Percentiles rank a stretch among this genome's conserved stretches.
Conservation (phyloP, 1,140 invertebrate genomes). For the Plectus sambesii region DNA sequence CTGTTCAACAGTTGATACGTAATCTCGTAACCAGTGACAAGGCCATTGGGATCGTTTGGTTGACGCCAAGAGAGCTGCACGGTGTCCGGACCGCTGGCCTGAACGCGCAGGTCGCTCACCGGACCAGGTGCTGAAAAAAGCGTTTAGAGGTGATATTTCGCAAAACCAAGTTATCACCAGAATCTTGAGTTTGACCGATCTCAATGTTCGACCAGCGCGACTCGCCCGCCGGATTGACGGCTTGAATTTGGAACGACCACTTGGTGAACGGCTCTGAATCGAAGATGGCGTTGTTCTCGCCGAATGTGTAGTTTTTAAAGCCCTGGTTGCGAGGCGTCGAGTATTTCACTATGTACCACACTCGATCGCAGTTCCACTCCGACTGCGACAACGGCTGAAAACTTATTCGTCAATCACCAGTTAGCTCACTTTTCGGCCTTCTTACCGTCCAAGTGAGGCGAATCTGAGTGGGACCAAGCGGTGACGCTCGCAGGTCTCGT, state of each 20-base stretch:
- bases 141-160: neutral
- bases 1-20: slow-evolving; percentile 42
- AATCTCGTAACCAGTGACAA: slow-evolving; percentile 40
- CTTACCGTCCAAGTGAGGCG: slow-evolving; percentile 32
- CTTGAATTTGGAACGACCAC: slow-evolving; percentile 44
- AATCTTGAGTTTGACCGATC: slow-evolving; percentile 32
- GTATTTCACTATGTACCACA: slow-evolving; percentile 46
- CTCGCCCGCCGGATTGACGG: slow-evolving; percentile 41
- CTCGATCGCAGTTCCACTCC: slow-evolving; percentile 44
- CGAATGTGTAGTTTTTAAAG: slow-evolving; percentile 36
- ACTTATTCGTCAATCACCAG: neutral
- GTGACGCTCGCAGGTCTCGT: slow-evolving; percentile 32
- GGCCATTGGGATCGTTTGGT: slow-evolving; percentile 41
- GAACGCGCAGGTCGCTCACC: slow-evolving; percentile 33
- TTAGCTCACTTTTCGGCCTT: neutral
- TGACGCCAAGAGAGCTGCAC: slow-evolving; percentile 42
- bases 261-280: slow-evolving; percentile 43
- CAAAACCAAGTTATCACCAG: slow-evolving; percentile 7
- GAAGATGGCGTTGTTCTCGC: slow-evolving; percentile 37
- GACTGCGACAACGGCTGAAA: slow-evolving; percentile 35
- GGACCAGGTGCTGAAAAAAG: slow-evolving; percentile 31
- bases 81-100: slow-evolving; percentile 34
- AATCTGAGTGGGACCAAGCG: slow-evolving; percentile 42
- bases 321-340: slow-evolving; percentile 39
- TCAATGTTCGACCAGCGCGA: slow-evolving; percentile 36